Evolutionary conservation across 2,888 invertebrate genomes (phyloP).

Genomic region (Latrodectus elegans): DNA sequence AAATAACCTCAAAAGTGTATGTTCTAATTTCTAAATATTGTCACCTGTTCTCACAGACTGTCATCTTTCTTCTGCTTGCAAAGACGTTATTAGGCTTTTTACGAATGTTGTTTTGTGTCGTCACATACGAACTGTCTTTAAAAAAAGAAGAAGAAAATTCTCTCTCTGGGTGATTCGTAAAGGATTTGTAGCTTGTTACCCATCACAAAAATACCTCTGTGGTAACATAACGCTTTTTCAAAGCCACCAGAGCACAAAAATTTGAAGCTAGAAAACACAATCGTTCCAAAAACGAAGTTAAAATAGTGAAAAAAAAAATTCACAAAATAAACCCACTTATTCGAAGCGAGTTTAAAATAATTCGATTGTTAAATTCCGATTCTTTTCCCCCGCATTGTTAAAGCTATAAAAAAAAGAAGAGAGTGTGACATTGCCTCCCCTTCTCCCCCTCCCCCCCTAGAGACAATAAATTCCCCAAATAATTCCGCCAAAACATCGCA

Average conservation of each 20-base stretch:
- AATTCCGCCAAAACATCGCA: constrained; percentile 68
- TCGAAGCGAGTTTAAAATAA: constrained; percentile 67
- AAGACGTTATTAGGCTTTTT: constrained; percentile 57
- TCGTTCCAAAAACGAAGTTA: constrained; percentile 2
- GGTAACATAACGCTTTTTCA: constrained; percentile 61
- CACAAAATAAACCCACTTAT: constrained; percentile 64
- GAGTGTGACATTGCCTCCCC: constrained; percentile 60
- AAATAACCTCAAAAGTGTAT: no score
- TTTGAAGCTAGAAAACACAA: constrained; percentile 42
- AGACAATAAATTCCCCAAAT: constrained; percentile 68
- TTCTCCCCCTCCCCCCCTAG: constrained; percentile 39
- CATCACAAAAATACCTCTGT: constrained; percentile 61
- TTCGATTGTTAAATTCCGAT: constrained; percentile 68
- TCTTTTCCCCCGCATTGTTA: constrained; percentile 58
- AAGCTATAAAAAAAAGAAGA: constrained; percentile 36
- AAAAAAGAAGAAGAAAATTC: constrained; percentile 34
- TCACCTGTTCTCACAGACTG: not conserved
- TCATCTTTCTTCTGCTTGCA: constrained; percentile 32
- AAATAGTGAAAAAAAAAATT: constrained; percentile 15
- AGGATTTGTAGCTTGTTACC: constrained; percentile 67
- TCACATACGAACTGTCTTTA: not conserved
- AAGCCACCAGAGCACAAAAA: constrained; percentile 55
- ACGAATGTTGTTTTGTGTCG: constrained; percentile 12
- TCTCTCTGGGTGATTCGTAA: constrained; percentile 54
- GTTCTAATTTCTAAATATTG: no score